Conservation (phyloP, 2,797 vertebrate species). For the Siniperca undulata region DNA sequence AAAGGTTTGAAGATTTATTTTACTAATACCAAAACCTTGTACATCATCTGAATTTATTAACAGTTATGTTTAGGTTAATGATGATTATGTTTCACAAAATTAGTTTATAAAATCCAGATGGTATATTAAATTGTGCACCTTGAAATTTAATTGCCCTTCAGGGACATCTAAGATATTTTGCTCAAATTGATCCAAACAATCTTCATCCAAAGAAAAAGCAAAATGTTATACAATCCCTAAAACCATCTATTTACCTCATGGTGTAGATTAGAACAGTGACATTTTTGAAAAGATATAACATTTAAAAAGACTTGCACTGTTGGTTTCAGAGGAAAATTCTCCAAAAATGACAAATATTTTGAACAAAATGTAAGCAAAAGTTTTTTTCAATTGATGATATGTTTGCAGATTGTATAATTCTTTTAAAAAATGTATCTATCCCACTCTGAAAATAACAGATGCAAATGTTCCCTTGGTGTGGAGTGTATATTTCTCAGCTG, state of each 20-base stretch:
- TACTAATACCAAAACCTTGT: slow-evolving; percentile 18
- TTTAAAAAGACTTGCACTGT: slow-evolving; percentile 63
- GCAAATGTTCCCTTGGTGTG: slow-evolving; percentile 61
- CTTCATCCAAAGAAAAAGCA: slow-evolving; percentile 59
- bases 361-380: not conserved
- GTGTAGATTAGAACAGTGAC: slow-evolving; percentile 38
- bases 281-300: slow-evolving; percentile 45
- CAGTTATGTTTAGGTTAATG: not conserved
- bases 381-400: slow-evolving; percentile 13
- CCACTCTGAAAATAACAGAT: slow-evolving; percentile 76
- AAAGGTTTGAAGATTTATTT: slow-evolving; percentile 28
- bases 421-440: not conserved
- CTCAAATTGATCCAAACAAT: slow-evolving; percentile 68
- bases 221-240: slow-evolving; percentile 41
- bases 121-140: slow-evolving; percentile 20
- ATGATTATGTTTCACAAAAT: slow-evolving; percentile 22
- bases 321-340: slow-evolving; percentile 68
- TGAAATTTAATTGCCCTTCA: slow-evolving; percentile 31
- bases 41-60: slow-evolving; percentile 47
- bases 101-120: slow-evolving; percentile 48
- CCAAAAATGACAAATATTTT: slow-evolving; percentile 17
- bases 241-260: slow-evolving; percentile 40
- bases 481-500: slow-evolving; percentile 60
- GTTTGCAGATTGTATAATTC: slow-evolving; percentile 17
- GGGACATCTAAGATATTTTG: slow-evolving; percentile 33